Percentiles rank a stretch among this genome's conserved stretches.
phyloP scores from a whole-genome alignment of 2,888 invertebrate genomes.

The Hirtodrosophila duncani region DNA sequence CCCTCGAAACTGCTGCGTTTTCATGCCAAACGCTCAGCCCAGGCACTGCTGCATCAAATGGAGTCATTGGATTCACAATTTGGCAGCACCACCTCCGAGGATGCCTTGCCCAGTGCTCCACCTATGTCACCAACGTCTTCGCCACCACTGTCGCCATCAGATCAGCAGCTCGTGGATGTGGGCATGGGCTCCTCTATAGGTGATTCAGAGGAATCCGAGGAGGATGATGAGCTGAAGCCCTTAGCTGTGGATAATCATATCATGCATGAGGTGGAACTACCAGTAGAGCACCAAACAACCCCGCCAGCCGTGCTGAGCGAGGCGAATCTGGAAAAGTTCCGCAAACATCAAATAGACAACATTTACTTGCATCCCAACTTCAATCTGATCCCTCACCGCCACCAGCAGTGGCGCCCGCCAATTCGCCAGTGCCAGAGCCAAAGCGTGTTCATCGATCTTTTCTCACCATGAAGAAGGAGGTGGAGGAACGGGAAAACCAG shows the following conservation, averaged over 20 bases:
- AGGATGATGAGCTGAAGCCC: conserved; percentile 77
- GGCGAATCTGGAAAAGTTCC: conserved; percentile 75
- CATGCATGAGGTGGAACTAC: conserved; percentile 63
- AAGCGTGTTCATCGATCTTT: conserved; percentile 70
- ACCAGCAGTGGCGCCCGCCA: conserved; percentile 60
- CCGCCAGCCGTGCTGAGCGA: conserved; percentile 65
- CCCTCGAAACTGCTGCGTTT: conserved; percentile 75
- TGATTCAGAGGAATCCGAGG: conserved; percentile 76
- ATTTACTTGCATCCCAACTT: conserved; percentile 75
- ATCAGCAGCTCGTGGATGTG: conserved; percentile 68
- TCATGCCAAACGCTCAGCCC: conserved; percentile 72
- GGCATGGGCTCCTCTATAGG: conserved; percentile 74
- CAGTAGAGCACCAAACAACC: conserved; percentile 30
- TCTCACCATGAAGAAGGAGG: conserved; percentile 60
- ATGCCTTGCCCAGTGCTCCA: conserved; percentile 47
- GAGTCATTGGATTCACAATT: conserved; percentile 70
- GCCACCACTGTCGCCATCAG: conserved; percentile 45
- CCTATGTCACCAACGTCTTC: conserved; percentile 59
- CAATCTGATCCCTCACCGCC: conserved; percentile 61
- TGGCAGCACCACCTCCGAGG: conserved; percentile 60
- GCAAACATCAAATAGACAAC: conserved; percentile 72
- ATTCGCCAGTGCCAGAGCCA: conserved; percentile 57
- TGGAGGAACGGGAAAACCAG: conserved; percentile 9
- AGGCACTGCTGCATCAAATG: conserved; percentile 64
- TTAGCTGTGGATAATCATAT: conserved; percentile 77